These are phyloP conservation scores for Okapia johnstoni DNA, from an alignment of 2,113 vertebrate genomes.

Conservation along the genomic window DNA sequence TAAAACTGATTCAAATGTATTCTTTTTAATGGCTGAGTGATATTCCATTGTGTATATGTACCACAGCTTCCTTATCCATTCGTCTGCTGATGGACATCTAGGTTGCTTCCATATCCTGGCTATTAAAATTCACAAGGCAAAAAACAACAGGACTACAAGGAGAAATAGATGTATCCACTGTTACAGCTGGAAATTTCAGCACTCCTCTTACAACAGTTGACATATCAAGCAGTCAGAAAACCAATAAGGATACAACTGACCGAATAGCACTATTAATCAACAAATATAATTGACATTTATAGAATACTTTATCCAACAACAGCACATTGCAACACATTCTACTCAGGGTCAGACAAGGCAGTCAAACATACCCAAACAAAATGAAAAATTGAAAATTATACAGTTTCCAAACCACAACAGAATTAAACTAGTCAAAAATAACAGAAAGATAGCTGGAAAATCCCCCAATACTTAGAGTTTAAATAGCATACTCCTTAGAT, in stretches of 20 bases:
- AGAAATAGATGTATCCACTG: background rate
- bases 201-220: background rate
- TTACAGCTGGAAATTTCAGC: background rate
- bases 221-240: background rate
- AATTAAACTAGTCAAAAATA: background rate
- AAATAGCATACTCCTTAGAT: background rate
- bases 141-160: background rate
- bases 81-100: too few relatives aligned
- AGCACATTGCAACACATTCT: background rate
- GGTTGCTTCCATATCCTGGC: too few relatives aligned
- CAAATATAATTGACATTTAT: background rate
- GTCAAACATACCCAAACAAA: background rate
- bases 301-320: background rate
- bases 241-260: background rate
- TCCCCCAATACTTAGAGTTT: background rate
- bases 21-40: too few relatives aligned
- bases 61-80: too few relatives aligned
- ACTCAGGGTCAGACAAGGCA: background rate
- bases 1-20: too few relatives aligned
- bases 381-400: background rate
- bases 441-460: background rate
- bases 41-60: too few relatives aligned
- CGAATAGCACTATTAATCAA: background rate
- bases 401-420: background rate
- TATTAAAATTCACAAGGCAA: too few relatives aligned